Evolutionary conservation across 2,888 invertebrate species (phyloP), one percentile per base, ranked within the genome.

Genomic region (Tinea semifulvella): DNA sequence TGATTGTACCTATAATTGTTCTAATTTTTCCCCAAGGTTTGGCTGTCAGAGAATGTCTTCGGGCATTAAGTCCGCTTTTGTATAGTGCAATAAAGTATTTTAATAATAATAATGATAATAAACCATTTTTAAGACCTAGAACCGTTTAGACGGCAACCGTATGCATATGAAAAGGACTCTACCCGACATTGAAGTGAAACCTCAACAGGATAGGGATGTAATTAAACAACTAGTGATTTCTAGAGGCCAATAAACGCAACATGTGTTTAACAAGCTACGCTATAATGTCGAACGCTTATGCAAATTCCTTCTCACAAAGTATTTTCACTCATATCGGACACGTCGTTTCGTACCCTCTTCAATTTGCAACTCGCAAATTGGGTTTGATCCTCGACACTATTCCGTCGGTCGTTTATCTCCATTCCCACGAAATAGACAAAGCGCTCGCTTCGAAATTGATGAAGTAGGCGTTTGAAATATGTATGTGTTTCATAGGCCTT

Each of bases 371-470:
- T 61, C 57, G 59, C 60, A 68, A 68, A 69, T 69, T 68, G 65
- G 64, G 66, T 68, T 67, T 62, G 65, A 63, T 63, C 64, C 65
- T 63, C 66, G 65, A 67, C 66, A 66, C 70, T 66, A 65, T 65
- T 66, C 59, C 56, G 53, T 56, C 53, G 60, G 60, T 67, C 70
- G 63, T 72, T 72, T 71, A 68, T 72, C 69, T 72, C 68, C 68
- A 72, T 72, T 66, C 59, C 52, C 54, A 53, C 50, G 56, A 55
- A 54, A 57, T 55, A 62, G 62, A 63, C 63, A 62, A 62, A 61
- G 53, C 49, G 56, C 47, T 27, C 28, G 42, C 53, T 52, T 52
- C 49, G 51, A 56, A 57, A 58, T 60, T 56, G 58, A 58, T 60
- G 56, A 54, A 56, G 47, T 44, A 47, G 42, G 43, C 25, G 42